Evolutionary conservation across 92 coral and sea anemone species (phyloP).

Genomic region (Phenganax stokvisi): DNA sequence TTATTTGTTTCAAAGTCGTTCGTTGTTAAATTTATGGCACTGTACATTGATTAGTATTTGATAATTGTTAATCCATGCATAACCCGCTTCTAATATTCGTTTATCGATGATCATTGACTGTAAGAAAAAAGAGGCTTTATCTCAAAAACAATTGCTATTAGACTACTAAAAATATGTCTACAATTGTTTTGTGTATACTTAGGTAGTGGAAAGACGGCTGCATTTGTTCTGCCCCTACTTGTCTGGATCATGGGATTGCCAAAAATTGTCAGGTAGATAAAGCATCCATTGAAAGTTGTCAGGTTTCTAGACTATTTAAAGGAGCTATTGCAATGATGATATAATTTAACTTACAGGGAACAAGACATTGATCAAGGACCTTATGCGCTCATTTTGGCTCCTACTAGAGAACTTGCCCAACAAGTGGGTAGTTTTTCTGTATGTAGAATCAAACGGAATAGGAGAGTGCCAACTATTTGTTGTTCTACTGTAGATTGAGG

Average conservation of each 20-base stretch:
- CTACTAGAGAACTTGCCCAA: slow-evolving; percentile 93
- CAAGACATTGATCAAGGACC: slow-evolving; percentile 95
- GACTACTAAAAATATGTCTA: background rate
- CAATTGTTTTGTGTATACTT: background rate
- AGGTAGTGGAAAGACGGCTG: slow-evolving; percentile 99
- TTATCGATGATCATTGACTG: no score
- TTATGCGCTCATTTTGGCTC: slow-evolving; percentile 88
- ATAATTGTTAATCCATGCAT: no score
- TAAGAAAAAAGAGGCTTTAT: background rate
- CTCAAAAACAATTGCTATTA: background rate
- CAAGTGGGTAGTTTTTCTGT: slow-evolving; percentile 50
- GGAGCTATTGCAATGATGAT: background rate
- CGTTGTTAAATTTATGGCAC: no score
- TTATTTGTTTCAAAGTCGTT: background rate
- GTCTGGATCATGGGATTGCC: slow-evolving; percentile 97
- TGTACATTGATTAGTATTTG: no score
- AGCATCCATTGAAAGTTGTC: background rate
- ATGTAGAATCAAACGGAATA: background rate
- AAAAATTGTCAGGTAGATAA: slow-evolving; percentile 65
- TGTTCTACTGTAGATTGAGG: slow-evolving; percentile 68
- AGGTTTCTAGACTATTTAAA: background rate
- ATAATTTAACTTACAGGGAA: slow-evolving; percentile 50
- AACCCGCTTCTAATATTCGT: no score
- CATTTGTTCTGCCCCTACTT: slow-evolving; percentile 84
- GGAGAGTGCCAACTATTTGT: background rate